These are phyloP conservation scores for Pocillopora verrucosa DNA, from an alignment of 64 coral and sea anemone genomes.

Conservation along the genomic window DNA sequence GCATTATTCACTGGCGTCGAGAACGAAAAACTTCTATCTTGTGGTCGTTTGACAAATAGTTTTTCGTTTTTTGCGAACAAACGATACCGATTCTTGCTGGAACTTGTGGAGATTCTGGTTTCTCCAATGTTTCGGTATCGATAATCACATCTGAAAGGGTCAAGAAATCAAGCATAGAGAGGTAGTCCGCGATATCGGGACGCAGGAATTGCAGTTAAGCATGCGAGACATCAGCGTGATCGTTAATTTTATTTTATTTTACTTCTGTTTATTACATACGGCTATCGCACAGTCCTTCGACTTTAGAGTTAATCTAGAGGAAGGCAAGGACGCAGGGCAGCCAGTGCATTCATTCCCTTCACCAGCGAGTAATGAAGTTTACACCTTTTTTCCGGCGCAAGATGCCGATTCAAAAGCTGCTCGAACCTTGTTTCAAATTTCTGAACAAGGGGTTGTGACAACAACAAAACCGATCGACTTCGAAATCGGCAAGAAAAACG, in stretches of 20 bases:
- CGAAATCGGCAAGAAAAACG: slow-evolving; percentile 64
- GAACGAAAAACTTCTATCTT: slow-evolving; percentile 20
- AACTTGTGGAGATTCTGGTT: neutral
- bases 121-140: neutral
- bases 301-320: neutral
- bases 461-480: slow-evolving; percentile 56
- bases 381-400: slow-evolving; percentile 46
- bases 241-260: slow-evolving; percentile 19
- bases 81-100: neutral
- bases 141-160: slow-evolving; percentile 3
- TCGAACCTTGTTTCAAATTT: slow-evolving; percentile 60
- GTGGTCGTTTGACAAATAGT: slow-evolving; percentile 13
- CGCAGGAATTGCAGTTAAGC: slow-evolving; percentile 1
- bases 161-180: slow-evolving; percentile 20
- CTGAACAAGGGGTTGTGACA: slow-evolving; percentile 58
- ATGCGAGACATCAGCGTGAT: slow-evolving; percentile 29
- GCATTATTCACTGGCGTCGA: slow-evolving; percentile 43
- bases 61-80: neutral
- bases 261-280: slow-evolving; percentile 32
- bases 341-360: slow-evolving; percentile 4
- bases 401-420: slow-evolving; percentile 27
- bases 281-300: neutral
- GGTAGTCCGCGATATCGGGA: neutral
- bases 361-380: slow-evolving; percentile 46
- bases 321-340: neutral